Base-by-base conservation (phyloP, 2,888 invertebrate species). In the Eledona agricola region DNA sequence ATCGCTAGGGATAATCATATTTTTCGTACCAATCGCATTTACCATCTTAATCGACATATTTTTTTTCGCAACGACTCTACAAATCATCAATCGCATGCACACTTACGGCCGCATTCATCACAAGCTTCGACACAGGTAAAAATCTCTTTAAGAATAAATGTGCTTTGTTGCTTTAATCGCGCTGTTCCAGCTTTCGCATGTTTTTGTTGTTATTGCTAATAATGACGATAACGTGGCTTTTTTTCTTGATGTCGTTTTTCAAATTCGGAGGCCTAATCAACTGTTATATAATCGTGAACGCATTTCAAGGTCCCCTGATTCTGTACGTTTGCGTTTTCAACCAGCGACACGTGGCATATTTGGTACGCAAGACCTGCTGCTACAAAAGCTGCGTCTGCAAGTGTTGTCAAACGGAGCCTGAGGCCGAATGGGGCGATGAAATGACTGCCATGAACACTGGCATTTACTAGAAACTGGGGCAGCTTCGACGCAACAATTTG, bases 351-450 rank as follows among this genome's bases (percentile, higher is more conserved):
- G 91, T 93, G 1, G 87, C 85, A 4, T 90, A 87, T 75, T 77
- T 92, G 45, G 75, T 92, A 31, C 83, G 87, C 54, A 91, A 92
- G 75, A 87, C 88, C 40, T 92, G 90, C 75, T 89, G 89, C 66
- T 88, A 88, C 69, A 84, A 84, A 17, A 74, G 72, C 47, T 78
- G 78, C 55, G 59, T 75, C 9, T 79, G 77, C 57, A 73, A 79
- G 32, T 83, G 82, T 55, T 83, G 82, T 62, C 74, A 75, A 42
- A 76, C 76, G 2, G 86, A 89, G 58, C 87, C 86, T 0, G 82
- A 87, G 15, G 86, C 87, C 1, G 91, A 92, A 67, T 92, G 91
- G 91, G 92, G 92, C 0, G 92, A 92, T 67, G 92, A 93, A 77
- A 86, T 92, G 88, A 87, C 89, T 40, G 90, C 91, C 56, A 91